Evolutionary conservation across 1,140 invertebrate genomes (phyloP).

Genomic region (Zaprionus africanus): DNA sequence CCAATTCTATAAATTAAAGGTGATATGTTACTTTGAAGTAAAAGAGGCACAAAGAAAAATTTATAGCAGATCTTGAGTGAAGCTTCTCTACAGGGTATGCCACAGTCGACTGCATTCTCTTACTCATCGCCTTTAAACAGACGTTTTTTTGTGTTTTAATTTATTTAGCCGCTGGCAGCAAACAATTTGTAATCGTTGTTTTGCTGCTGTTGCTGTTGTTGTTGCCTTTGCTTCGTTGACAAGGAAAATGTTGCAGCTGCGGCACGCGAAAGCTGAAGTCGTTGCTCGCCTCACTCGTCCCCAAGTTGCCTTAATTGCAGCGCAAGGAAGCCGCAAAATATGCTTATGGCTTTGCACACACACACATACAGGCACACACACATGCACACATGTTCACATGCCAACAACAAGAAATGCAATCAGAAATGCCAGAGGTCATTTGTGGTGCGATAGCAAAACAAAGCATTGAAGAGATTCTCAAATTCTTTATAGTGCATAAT

Average conservation of each 20-base stretch:
- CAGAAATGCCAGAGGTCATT: constrained; percentile 11
- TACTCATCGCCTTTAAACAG: constrained; percentile 40
- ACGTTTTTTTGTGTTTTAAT: constrained; percentile 59
- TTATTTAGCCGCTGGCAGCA: constrained; percentile 61
- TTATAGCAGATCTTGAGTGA: not conserved
- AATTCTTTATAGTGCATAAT: not conserved
- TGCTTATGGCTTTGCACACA: constrained; percentile 22
- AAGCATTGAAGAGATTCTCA: not conserved
- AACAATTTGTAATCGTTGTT: constrained; percentile 75
- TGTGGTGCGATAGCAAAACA: constrained; percentile 2
- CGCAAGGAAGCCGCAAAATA: constrained; percentile 44
- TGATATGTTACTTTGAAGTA: too few relatives aligned
- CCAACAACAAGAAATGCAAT: not conserved
- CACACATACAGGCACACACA: not conserved
- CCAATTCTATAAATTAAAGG: too few relatives aligned
- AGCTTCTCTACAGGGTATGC: not conserved
- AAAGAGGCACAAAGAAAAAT: too few relatives aligned
- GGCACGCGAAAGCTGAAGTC: constrained; percentile 46
- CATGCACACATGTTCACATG: not conserved
- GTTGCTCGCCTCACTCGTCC: not conserved
- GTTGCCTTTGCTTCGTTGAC: constrained; percentile 50
- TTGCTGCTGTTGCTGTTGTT: constrained; percentile 31
- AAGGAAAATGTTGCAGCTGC: constrained; percentile 78
- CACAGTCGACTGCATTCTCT: not conserved
- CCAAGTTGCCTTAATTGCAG: constrained; percentile 58